Conservation (phyloP, 2,113 vertebrate species). For the Leucosticte australis region DNA sequence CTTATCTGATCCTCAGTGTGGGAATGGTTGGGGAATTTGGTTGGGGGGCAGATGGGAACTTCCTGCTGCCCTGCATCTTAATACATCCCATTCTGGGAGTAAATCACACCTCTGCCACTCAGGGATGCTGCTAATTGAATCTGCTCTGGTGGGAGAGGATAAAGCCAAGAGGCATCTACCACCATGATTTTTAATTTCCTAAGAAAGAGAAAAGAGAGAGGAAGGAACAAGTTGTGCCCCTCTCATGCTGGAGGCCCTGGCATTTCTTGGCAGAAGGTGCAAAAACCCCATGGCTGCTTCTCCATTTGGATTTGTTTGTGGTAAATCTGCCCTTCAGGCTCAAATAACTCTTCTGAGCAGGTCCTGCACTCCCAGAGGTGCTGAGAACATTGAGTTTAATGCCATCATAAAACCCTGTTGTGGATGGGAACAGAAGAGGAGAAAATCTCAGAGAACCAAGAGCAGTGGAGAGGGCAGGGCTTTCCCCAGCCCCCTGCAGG, state of each 20-base stretch:
- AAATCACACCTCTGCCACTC: neutral
- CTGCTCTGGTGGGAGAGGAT: neutral
- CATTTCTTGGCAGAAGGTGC: neutral
- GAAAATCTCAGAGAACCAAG: neutral
- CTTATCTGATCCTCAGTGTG: neutral
- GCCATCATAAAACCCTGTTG: neutral
- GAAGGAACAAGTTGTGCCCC: neutral
- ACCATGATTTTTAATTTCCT: neutral
- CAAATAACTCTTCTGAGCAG: neutral
- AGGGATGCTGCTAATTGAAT: neutral
- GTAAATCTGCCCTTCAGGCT: slow-evolving; percentile 12
- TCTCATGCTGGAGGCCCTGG: neutral
- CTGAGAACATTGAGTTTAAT: neutral
- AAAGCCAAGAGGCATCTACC: neutral
- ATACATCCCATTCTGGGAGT: neutral
- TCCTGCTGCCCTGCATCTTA: neutral
- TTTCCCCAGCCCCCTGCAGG: neutral
- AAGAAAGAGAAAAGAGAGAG: neutral
- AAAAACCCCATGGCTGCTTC: neutral
- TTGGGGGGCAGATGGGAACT: neutral
- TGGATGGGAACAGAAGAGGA: neutral
- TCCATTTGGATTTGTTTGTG: neutral
- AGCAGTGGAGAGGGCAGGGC: neutral
- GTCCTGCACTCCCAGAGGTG: neutral
- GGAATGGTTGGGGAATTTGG: neutral